Evolutionary conservation across 2,888 invertebrate species (phyloP), one percentile per base, ranked within the genome.

Genomic region (Anorthoa munda): DNA sequence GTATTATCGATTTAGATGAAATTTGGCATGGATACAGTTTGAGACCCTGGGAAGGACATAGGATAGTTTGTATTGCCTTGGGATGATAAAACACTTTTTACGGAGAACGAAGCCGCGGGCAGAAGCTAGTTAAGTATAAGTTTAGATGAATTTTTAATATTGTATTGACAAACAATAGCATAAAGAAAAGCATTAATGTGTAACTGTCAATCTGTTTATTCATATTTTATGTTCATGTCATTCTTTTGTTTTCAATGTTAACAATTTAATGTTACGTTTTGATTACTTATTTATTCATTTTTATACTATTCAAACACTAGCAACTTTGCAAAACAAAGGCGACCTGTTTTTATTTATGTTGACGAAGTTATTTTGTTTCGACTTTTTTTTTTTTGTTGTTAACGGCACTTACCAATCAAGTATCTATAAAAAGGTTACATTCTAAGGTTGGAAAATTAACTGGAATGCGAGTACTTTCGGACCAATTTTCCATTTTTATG

Each of bases 131-230:
- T 15, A 45, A 45, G 53, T 46, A 56, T 56, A 18, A 21, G 26
- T 31, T 46, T 4, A 39, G 13, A 59, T 31, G 23, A n/a, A 13
- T 51, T 51, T 51, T n/a, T 11, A 23, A n/a, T 45, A 51, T 11
- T 39, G 39, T 11, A 51, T 46, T 46, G 21, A 45, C 39, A 45
- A 45, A 46, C 13, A 61, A 26, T 26, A 18, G 39, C 51, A 61
- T 59, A 13, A 13, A 2, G n/a, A 60, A 64, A 23, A 50, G 55
- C 63, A 11, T 50, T 45, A 68, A 23, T 63, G 50, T 78, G 81
- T 76, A 39, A 64, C 23, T 76, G 78, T 76, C 77, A 60, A 76
- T 76, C 59, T 21, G 18, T 60, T 39, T 9, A 59, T 68, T 59
- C 26, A 26, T 60, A 4, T 60, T 56, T 46, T 18, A 39, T 60